Conservation (phyloP, 2,888 invertebrate genomes). For the Drosophila ustulata region DNA sequence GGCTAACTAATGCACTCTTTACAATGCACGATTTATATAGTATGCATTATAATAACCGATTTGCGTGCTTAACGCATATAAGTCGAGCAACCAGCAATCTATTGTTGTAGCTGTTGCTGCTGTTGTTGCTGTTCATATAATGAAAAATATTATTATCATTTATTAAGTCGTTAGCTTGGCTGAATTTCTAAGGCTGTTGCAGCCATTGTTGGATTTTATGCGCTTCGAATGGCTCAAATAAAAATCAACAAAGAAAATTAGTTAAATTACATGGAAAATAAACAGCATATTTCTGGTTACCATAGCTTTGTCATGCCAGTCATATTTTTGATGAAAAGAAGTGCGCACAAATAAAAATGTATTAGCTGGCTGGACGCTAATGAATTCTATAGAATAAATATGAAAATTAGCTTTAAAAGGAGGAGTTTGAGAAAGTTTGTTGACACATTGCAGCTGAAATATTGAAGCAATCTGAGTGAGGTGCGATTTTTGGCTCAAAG, state of each 20-base stretch:
- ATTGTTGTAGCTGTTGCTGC: conserved; percentile 24
- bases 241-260: conserved; percentile 36
- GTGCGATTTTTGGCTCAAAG: neutral
- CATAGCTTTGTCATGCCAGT: neutral
- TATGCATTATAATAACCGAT: conserved; percentile 79
- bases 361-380: neutral
- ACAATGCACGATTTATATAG: conserved; percentile 30
- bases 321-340: neutral
- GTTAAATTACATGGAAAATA: conserved; percentile 45
- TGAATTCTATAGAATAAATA: neutral
- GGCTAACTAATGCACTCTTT: conserved; percentile 29
- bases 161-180: conserved; percentile 59
- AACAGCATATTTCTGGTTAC: conserved; percentile 14
- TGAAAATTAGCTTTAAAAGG: neutral
- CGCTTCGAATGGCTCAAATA: conserved; percentile 18
- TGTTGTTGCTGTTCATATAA: conserved; percentile 44
- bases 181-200: conserved; percentile 39
- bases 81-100: conserved; percentile 38
- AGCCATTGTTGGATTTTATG: conserved; percentile 32
- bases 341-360: neutral
- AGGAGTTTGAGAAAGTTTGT: neutral
- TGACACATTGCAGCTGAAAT: neutral
- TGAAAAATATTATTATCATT: conserved; percentile 68
- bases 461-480: neutral
- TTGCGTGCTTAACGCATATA: conserved; percentile 73